Evolutionary conservation across 1,140 invertebrate genomes (phyloP).

Genomic region (Brachionus plicatilis): DNA sequence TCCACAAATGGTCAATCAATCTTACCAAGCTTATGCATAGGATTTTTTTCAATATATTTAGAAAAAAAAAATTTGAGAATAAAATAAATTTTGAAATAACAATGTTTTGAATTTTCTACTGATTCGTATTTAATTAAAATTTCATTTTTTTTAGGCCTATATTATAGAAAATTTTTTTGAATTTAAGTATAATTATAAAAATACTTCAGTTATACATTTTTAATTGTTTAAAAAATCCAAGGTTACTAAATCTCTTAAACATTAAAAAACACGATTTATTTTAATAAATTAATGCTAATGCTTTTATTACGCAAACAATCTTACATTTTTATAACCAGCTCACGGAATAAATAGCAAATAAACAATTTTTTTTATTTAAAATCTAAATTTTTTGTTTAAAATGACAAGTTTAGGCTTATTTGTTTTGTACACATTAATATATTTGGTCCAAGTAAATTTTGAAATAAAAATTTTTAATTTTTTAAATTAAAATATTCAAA

Average conservation of each 20-base stretch:
- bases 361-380: background rate
- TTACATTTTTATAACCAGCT: background rate
- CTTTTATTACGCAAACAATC: background rate
- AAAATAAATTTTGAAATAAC: background rate
- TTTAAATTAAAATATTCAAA: background rate
- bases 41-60: background rate
- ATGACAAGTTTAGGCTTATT: background rate
- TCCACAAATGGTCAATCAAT: background rate
- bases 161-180: background rate
- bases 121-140: background rate
- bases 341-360: background rate
- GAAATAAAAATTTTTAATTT: background rate
- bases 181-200: background rate
- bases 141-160: background rate
- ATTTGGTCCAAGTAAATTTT: background rate
- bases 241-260: background rate
- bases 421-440: background rate
- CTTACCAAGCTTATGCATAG: background rate
- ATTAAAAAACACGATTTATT: background rate
- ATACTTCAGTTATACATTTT: background rate
- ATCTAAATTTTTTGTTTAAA: background rate
- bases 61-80: background rate
- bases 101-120: background rate
- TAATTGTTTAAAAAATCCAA: background rate
- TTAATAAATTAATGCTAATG: background rate